Conservation (phyloP, 64 coral and sea anemone species). For the Porites australiensis region DNA sequence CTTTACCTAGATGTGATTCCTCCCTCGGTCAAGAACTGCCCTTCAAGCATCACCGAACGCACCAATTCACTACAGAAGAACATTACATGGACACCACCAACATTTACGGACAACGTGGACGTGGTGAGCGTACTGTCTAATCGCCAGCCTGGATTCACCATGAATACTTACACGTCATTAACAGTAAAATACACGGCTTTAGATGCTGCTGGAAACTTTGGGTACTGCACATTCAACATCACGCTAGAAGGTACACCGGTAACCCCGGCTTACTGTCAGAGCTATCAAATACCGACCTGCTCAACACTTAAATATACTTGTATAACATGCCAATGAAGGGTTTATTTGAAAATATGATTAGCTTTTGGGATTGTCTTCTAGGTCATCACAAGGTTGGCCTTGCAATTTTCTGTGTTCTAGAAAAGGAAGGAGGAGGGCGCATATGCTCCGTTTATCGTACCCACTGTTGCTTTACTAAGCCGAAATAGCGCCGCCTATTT, state of each 20-base stretch:
- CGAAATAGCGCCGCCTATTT: too few species aligned
- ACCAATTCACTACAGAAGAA: conserved; percentile 1
- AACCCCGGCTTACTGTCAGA: too few species aligned
- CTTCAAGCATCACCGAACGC: conserved; percentile 16
- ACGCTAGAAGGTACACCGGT: conserved; percentile 70
- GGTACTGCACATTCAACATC: conserved; percentile 78
- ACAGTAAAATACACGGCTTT: conserved; percentile 81
- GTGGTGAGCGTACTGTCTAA: conserved; percentile 66
- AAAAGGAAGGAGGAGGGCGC: too few species aligned
- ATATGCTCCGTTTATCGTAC: too few species aligned
- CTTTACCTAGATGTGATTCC: conserved; percentile 75
- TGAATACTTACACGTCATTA: conserved; percentile 71
- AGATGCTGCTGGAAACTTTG: conserved; percentile 85
- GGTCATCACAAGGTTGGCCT: too few species aligned
- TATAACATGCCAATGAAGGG: too few species aligned
- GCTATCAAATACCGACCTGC: too few species aligned
- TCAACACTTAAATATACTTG: too few species aligned
- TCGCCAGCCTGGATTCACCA: conserved; percentile 75
- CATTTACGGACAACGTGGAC: conserved; percentile 91
- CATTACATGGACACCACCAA: conserved; percentile 78
- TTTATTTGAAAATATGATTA: too few species aligned
- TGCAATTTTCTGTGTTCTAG: too few species aligned
- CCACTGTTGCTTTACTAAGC: too few species aligned
- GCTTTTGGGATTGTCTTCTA: too few species aligned
- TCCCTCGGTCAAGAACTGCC: conserved; percentile 69